Percentiles rank a stretch among this genome's conserved stretches.
phyloP scores from a whole-genome alignment of 1,140 invertebrate genomes.

The Drosophila willistoni region DNA sequence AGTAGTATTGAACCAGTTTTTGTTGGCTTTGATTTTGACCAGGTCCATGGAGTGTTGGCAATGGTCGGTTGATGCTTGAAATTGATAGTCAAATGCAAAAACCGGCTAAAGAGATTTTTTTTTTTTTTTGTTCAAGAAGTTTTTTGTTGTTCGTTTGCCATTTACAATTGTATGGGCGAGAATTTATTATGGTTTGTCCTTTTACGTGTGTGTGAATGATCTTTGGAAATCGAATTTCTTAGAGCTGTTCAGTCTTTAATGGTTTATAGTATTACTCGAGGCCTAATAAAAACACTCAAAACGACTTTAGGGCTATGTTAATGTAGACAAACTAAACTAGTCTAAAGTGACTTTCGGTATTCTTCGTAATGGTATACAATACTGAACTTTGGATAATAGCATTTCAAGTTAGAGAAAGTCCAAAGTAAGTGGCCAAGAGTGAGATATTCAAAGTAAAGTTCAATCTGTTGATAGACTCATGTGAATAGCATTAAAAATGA shows the following conservation, averaged over 20 bases:
- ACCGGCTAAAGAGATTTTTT: constrained; percentile 73
- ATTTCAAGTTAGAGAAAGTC: no score
- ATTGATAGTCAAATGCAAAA: constrained; percentile 41
- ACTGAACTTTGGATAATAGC: no score
- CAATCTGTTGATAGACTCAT: no score
- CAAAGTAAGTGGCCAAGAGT: no score
- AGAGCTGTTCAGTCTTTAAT: not conserved
- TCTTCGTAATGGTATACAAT: no score
- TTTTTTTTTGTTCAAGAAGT: constrained; percentile 63
- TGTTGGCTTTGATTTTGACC: constrained; percentile 29
- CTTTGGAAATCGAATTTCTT: not conserved
- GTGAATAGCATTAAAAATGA: not conserved
- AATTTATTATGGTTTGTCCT: constrained; percentile 42
- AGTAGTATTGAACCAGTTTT: constrained; percentile 70
- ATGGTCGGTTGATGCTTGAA: not conserved
- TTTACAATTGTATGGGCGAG: constrained; percentile 37
- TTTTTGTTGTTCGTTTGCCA: constrained; percentile 75
- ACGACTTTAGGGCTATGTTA: no score
- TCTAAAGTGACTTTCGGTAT: no score
- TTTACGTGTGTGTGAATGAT: constrained; percentile 29
- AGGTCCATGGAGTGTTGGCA: constrained; percentile 60
- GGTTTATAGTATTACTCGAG: no score
- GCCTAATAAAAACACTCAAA: no score
- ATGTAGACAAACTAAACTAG: no score
- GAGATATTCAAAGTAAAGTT: no score